Base-by-base conservation (phyloP, 1,140 invertebrate genomes). In the Wasmannia auropunctata region DNA sequence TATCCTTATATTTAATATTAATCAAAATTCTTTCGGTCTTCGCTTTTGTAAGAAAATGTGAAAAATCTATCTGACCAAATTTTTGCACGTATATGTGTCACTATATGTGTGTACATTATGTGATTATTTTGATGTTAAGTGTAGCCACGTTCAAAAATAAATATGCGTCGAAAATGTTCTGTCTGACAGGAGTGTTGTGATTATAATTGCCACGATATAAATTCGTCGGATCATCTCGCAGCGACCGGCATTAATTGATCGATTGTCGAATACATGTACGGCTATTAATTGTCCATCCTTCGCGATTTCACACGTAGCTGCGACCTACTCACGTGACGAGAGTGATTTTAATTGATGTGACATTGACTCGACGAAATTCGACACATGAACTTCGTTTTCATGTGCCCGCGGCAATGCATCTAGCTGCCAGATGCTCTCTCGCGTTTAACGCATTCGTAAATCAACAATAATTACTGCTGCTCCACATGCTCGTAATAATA, bases 361-460 rank as follows among this genome's bases (percentile, higher is more conserved):
- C 62, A 51, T 46, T 43, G 75, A 77, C 58, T 63, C 16, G 43
- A 69, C 31, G 62, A 80, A 49, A 80, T 80, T 80, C 31, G 62
- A 69, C 60, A n/a, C 54, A 70, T 46, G 49, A 60, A 83, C 37
- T 58, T 60, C 67, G 56, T 31, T 72, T n/a, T 31, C 49, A 22
- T 43, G 14, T 10, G 7, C n/a, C 51, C 34, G 16, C 22, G 16
- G 49, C 34, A 22, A 43, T 46, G 22, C 16, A 28, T 70, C 51
- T 19, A 31, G 22, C 25, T 19, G 7, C 8, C 37, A 37, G 22
- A 14, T 19, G 25, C 16, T n/a, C 19, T 65, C 25, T n/a, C 40
- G n/a, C n/a, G 25, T 83, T 83, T 28, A 72, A 74, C 37, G n/a
- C 40, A 72, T 83, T 83, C 51, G 49, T 83, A 83, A 83, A 83